A percentile compares a stretch with the other conserved stretches of the same genome.
Conservation (phyloP, 2,888 invertebrate species). For the Torymus auratus region DNA sequence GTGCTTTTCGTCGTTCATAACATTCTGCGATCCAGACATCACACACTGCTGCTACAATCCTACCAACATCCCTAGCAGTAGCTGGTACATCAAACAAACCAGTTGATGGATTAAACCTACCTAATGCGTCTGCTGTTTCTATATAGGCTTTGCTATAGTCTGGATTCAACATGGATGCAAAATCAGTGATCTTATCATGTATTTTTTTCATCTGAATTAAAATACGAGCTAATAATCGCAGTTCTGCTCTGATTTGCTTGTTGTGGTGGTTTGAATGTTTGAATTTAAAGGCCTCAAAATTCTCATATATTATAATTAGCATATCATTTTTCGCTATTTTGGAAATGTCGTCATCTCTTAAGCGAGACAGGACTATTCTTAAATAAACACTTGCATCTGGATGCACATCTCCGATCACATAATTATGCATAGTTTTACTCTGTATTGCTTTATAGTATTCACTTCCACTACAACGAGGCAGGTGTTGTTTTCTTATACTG, state of each 20-base stretch:
- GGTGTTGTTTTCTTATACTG: slow-evolving; percentile 16
- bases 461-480: neutral
- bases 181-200: neutral
- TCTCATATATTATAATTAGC: neutral
- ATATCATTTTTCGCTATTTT: neutral
- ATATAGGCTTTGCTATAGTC: neutral
- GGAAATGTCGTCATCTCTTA: neutral
- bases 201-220: neutral
- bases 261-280: neutral
- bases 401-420: slow-evolving; percentile 2
- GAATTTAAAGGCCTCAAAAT: slow-evolving; percentile 6
- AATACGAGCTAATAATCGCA: slow-evolving; percentile 15
- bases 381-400: neutral
- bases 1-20: neutral
- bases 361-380: neutral
- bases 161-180: neutral
- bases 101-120: neutral
- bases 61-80: slow-evolving; percentile 11
- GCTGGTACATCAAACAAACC: neutral
- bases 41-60: neutral
- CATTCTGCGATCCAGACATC: neutral
- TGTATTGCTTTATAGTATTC: neutral
- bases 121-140: neutral
- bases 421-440: slow-evolving; percentile 4
- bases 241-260: slow-evolving; percentile 19